Evolutionary conservation across 2,888 invertebrate species (phyloP).

Genomic region (Tenodera sinensis): DNA sequence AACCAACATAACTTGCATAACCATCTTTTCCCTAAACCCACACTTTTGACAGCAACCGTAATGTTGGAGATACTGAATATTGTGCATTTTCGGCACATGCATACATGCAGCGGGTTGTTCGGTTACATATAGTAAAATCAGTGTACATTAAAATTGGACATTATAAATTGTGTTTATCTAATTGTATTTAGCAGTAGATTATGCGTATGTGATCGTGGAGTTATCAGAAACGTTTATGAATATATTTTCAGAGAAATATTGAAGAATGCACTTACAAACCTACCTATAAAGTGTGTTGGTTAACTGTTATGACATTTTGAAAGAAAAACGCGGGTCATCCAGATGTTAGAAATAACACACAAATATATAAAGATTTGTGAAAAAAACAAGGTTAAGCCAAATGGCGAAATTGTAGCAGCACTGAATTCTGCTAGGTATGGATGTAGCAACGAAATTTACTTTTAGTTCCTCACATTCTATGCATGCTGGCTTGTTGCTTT

Average conservation of each 20-base stretch:
- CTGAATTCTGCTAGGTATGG: slow-evolving; percentile 20
- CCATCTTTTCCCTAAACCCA: background rate
- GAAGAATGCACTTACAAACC: too few species aligned
- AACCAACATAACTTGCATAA: background rate
- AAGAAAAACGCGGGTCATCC: background rate
- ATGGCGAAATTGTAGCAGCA: slow-evolving; percentile 17
- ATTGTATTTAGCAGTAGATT: too few species aligned
- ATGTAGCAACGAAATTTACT: background rate
- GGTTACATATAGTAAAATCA: background rate
- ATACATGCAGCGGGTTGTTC: background rate
- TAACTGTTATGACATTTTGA: background rate
- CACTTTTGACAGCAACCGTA: background rate
- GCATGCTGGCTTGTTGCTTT: too few species aligned
- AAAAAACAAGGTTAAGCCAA: slow-evolving; percentile 8
- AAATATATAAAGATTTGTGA: slow-evolving; percentile 18
- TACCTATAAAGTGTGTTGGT: too few species aligned
- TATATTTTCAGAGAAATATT: too few species aligned
- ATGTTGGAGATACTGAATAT: background rate
- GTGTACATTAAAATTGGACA: too few species aligned
- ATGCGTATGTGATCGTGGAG: too few species aligned
- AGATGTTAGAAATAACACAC: slow-evolving; percentile 12
- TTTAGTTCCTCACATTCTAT: too few species aligned
- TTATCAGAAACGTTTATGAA: too few species aligned
- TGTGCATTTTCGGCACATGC: background rate
- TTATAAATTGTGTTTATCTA: too few species aligned